phyloP scores from a whole-genome alignment of 2,113 vertebrate species.

The Mustela lutreola region DNA sequence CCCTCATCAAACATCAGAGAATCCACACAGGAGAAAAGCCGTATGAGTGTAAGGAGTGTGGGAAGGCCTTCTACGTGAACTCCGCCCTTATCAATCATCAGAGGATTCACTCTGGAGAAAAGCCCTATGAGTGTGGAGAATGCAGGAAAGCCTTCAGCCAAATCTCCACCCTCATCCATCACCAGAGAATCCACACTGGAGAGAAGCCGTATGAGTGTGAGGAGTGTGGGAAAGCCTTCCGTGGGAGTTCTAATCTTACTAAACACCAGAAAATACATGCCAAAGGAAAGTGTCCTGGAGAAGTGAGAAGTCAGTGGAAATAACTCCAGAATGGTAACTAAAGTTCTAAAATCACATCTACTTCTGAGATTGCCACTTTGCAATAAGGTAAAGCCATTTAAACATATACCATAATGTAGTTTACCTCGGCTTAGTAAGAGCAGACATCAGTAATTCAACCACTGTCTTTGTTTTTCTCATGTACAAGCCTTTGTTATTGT shows the following conservation, averaged over 20 bases:
- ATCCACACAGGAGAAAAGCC: constrained; percentile 67
- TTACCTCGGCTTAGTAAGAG: background rate
- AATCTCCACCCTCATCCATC: constrained; percentile 60
- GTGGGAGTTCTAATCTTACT: constrained; percentile 55
- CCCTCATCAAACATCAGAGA: constrained; percentile 67
- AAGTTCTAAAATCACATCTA: background rate
- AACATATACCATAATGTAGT: background rate
- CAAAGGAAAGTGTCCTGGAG: constrained; percentile 11
- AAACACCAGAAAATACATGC: constrained; percentile 61
- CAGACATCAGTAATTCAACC: background rate
- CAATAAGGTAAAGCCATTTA: constrained; percentile 47
- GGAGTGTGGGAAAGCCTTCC: constrained; percentile 54
- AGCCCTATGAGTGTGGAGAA: constrained; percentile 54
- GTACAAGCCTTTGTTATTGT: background rate
- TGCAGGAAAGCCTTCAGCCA: constrained; percentile 67
- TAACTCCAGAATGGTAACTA: background rate
- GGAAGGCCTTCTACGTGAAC: constrained; percentile 66
- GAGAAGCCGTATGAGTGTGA: constrained; percentile 62
- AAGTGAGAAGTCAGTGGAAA: constrained; percentile 22
- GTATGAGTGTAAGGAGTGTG: constrained; percentile 42
- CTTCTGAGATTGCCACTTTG: constrained; percentile 24
- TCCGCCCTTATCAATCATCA: constrained; percentile 55
- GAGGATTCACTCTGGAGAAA: constrained; percentile 70
- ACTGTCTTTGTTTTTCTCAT: background rate
- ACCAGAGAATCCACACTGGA: constrained; percentile 66